phyloP scores from a whole-genome alignment of 2,113 vertebrate genomes.

The Dromas ardeola region DNA sequence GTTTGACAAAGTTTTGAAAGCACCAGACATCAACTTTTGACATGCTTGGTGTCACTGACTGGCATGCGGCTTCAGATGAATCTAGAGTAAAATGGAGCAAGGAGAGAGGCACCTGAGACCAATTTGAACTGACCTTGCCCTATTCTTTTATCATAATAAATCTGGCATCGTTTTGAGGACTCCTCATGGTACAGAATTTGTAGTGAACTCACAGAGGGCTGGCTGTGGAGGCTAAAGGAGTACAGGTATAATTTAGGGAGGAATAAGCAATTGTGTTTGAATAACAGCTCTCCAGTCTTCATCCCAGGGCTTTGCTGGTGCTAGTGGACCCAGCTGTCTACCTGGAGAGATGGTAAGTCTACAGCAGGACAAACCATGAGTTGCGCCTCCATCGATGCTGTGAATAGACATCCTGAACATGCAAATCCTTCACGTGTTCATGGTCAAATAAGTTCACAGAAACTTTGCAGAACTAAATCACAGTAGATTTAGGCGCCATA shows the following conservation, averaged over 20 bases:
- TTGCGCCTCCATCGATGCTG: neutral
- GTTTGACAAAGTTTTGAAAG: neutral
- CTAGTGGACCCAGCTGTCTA: slow-evolving; percentile 72
- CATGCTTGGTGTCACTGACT: neutral
- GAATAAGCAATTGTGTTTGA: neutral
- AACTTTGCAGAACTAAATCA: neutral
- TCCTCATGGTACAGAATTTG: neutral
- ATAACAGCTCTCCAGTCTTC: neutral
- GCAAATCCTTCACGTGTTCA: neutral
- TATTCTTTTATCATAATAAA: neutral
- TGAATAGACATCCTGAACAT: neutral
- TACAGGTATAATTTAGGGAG: neutral
- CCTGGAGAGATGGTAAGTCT: slow-evolving; percentile 67
- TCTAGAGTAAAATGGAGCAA: neutral
- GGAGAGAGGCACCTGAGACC: neutral
- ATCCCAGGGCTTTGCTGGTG: slow-evolving; percentile 74
- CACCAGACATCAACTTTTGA: neutral
- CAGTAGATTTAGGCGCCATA: neutral
- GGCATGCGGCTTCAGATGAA: neutral
- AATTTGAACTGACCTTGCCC: neutral
- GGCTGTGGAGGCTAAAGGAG: neutral
- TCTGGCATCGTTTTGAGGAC: neutral
- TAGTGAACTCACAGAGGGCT: neutral
- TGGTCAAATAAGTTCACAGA: neutral
- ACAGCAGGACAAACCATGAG: neutral